phyloP scores from a whole-genome alignment of 1,140 invertebrate species.

The Aricia agestis region DNA sequence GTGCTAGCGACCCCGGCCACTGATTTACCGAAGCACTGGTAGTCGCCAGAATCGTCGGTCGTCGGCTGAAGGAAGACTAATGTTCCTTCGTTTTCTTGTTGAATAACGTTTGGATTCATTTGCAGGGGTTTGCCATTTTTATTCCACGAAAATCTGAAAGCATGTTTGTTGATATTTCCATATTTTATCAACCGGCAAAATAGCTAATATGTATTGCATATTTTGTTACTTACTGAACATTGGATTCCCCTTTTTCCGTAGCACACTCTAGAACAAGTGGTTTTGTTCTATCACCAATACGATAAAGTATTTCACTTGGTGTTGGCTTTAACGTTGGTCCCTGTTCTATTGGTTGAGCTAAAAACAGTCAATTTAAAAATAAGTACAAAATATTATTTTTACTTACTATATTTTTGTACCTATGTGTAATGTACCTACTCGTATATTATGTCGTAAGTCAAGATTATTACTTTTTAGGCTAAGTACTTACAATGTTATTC shows the following conservation, averaged over 20 bases:
- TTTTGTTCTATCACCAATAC: constrained; percentile 3
- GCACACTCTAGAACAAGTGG: constrained; percentile 16
- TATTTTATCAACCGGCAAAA: too few species aligned
- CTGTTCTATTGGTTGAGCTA: constrained; percentile 15
- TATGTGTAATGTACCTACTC: too few species aligned
- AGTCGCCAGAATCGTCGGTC: constrained; percentile 38
- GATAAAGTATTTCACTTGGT: constrained; percentile 13
- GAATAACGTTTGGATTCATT: constrained; percentile 23
- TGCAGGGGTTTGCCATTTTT: constrained; percentile 20
- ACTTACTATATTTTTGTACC: too few species aligned
- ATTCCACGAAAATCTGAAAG: constrained; percentile 15
- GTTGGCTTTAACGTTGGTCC: constrained; percentile 5
- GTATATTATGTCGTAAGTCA: too few species aligned
- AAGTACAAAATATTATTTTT: background rate
- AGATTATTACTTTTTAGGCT: too few species aligned
- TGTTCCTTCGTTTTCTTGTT: constrained; percentile 37
- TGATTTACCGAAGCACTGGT: constrained; percentile 45
- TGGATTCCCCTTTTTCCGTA: background rate
- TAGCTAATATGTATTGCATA: background rate
- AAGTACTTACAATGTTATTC: too few species aligned
- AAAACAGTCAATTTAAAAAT: constrained; percentile 3
- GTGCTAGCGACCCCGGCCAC: constrained; percentile 42
- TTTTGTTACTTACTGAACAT: constrained; percentile 9
- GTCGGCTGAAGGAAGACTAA: constrained; percentile 40
- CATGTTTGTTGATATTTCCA: too few species aligned